These are phyloP conservation scores for Karalla daura DNA, from an alignment of 2,797 vertebrate species.

Conservation along the genomic window DNA sequence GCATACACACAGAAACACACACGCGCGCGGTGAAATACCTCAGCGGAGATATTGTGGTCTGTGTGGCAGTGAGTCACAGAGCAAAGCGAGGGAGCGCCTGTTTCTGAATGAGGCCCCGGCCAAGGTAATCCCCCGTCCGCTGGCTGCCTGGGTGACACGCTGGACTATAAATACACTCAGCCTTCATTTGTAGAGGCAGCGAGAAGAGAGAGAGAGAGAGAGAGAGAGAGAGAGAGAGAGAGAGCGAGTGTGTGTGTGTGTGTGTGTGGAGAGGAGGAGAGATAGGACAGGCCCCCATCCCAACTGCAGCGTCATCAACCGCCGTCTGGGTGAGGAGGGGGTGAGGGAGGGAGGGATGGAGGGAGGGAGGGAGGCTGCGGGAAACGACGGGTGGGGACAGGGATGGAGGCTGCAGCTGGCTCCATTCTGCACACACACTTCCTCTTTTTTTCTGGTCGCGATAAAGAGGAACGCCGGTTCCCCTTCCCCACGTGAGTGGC, in stretches of 20 bases:
- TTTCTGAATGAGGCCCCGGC: conserved; percentile 78
- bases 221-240: conserved; percentile 3
- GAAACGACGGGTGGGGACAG: conserved; percentile 33
- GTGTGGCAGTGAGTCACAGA: conserved; percentile 74
- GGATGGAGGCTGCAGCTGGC: conserved; percentile 62
- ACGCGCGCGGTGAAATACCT: conserved; percentile 48
- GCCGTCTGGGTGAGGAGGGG: conserved; percentile 69
- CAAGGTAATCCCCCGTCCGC: conserved; percentile 82
- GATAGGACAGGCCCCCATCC: conserved; percentile 37
- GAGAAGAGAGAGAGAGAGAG: conserved; percentile 11
- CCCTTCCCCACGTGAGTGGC: conserved; percentile 21
- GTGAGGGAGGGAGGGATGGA: conserved; percentile 48
- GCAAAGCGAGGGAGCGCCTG: conserved; percentile 42
- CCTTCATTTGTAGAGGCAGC: conserved; percentile 63
- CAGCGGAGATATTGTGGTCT: conserved; percentile 45
- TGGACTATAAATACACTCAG: conserved; percentile 83
- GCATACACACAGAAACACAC: conserved; percentile 15
- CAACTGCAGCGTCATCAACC: conserved; percentile 74
- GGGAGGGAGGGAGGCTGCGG: conserved; percentile 42
- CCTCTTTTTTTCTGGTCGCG: conserved; percentile 28
- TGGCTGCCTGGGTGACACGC: conserved; percentile 76
- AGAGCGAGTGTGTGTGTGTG: too few species aligned
- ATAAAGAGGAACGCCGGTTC: conserved; percentile 29
- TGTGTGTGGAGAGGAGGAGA: too few species aligned
- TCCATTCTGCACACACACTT: conserved; percentile 54